Conservation (phyloP, 2,113 vertebrate genomes). For the Channa maculata region DNA sequence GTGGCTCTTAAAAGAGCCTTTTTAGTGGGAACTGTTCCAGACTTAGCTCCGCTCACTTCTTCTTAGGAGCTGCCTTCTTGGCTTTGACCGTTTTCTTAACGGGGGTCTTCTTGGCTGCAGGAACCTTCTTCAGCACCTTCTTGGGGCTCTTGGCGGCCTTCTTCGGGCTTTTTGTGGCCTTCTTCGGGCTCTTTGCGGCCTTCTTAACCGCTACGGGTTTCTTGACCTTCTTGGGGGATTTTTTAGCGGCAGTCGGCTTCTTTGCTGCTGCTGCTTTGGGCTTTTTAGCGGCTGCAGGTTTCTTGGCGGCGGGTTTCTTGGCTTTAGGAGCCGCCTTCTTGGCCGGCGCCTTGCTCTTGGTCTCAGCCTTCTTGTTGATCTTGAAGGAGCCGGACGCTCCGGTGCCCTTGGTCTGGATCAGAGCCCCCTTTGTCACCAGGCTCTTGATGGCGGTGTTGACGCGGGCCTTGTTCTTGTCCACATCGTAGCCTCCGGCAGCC, state of each 20-base stretch:
- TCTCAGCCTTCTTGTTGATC: background rate
- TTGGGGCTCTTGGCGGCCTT: background rate
- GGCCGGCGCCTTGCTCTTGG: background rate
- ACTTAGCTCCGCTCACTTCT: conserved; percentile 37
- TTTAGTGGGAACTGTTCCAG: conserved; percentile 1
- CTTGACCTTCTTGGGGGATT: conserved; percentile 13
- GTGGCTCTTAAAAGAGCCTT: conserved; percentile 71
- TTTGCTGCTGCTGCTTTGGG: background rate
- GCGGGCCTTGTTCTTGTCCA: no score
- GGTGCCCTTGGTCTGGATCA: conserved; percentile 12
- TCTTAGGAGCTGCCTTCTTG: conserved; percentile 29
- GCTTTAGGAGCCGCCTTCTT: conserved; percentile 25
- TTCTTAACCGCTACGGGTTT: conserved; percentile 23
- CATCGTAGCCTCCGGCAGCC: background rate
- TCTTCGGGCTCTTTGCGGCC: conserved; percentile 16
- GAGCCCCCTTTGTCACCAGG: conserved; percentile 15
- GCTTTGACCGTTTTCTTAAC: conserved; percentile 6
- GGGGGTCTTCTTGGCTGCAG: background rate
- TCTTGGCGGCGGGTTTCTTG: conserved; percentile 27
- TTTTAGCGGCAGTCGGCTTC: conserved; percentile 5
- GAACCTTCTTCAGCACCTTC: conserved; percentile 9
- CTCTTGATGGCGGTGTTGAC: conserved; percentile 41
- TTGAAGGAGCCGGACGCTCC: conserved; percentile 43
- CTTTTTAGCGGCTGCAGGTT: conserved; percentile 14
- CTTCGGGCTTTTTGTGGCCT: background rate